These are phyloP conservation scores for Iguana delicatissima DNA, from an alignment of 2,797 vertebrate genomes.

Conservation along the genomic window DNA sequence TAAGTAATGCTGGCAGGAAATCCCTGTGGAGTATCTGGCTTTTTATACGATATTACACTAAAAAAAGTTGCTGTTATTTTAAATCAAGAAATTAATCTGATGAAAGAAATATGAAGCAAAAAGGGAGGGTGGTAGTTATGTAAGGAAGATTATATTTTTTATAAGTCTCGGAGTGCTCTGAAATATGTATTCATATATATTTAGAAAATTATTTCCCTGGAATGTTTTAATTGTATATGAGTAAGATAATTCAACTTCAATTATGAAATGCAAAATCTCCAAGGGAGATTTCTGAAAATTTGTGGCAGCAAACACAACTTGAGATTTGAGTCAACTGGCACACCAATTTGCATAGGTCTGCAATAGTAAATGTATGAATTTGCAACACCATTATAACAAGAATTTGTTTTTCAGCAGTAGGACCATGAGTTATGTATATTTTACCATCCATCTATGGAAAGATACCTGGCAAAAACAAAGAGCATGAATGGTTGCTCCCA, in stretches of 20 bases:
- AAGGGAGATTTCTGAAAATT: background rate
- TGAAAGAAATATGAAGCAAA: conserved; percentile 18
- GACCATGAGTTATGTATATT: background rate
- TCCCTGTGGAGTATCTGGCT: conserved; percentile 27
- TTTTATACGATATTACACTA: conserved; percentile 17
- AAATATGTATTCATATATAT: conserved; percentile 13
- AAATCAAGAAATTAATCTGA: conserved; percentile 40
- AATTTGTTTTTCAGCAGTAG: background rate
- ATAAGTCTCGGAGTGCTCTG: conserved; percentile 20
- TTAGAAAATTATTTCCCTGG: conserved; percentile 19
- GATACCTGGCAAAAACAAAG: background rate
- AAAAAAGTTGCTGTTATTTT: conserved; percentile 27
- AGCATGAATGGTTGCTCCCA: background rate
- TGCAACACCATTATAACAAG: background rate
- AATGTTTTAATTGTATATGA: conserved; percentile 10
- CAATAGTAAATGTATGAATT: background rate
- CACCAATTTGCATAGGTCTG: background rate
- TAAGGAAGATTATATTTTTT: conserved; percentile 34
- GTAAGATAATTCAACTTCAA: background rate
- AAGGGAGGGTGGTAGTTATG: background rate
- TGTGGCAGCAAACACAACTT: background rate
- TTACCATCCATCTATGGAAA: background rate
- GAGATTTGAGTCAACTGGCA: background rate
- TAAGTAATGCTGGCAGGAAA: conserved; percentile 43
- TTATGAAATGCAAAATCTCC: background rate